Evolutionary conservation across 2,797 vertebrate genomes (phyloP).

Genomic region (Lycodopsis pacificus): DNA sequence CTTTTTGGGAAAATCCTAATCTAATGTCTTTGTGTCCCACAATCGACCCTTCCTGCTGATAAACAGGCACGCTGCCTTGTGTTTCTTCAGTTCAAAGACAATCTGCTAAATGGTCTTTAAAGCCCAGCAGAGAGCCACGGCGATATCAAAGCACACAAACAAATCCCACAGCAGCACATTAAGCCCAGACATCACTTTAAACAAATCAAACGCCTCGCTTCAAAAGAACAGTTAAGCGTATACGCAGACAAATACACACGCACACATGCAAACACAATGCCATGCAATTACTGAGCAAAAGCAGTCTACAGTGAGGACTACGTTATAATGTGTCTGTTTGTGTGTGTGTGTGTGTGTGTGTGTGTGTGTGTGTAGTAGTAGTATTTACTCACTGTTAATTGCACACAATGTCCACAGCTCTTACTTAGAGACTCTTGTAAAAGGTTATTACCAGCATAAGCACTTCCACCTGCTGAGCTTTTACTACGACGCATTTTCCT

Average conservation of each 20-base stretch:
- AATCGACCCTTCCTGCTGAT: constrained; percentile 50
- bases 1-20: constrained; percentile 68
- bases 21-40: constrained; percentile 48
- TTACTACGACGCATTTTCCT: constrained; percentile 44
- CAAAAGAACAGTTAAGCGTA: constrained; percentile 73
- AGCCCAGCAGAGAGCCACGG: constrained; percentile 74
- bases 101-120: constrained; percentile 73
- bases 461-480: constrained; percentile 76
- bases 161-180: constrained; percentile 82
- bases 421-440: constrained; percentile 76
- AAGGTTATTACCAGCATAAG: constrained; percentile 77
- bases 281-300: constrained; percentile 59
- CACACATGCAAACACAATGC: constrained; percentile 57
- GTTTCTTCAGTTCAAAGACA: constrained; percentile 77
- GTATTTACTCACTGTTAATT: constrained; percentile 70
- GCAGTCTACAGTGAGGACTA: constrained; percentile 17
- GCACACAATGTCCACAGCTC: constrained; percentile 64
- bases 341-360: constrained; percentile 1
- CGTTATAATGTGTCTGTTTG: background rate
- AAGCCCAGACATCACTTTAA: constrained; percentile 81
- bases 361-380: constrained; percentile 5
- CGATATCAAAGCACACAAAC: constrained; percentile 82
- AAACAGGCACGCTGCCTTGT: constrained; percentile 56
- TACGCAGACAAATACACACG: constrained; percentile 59
- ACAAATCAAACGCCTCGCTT: constrained; percentile 81